phyloP scores from a whole-genome alignment of 2,888 invertebrate genomes.

The Hemicrepidius hirtus region DNA sequence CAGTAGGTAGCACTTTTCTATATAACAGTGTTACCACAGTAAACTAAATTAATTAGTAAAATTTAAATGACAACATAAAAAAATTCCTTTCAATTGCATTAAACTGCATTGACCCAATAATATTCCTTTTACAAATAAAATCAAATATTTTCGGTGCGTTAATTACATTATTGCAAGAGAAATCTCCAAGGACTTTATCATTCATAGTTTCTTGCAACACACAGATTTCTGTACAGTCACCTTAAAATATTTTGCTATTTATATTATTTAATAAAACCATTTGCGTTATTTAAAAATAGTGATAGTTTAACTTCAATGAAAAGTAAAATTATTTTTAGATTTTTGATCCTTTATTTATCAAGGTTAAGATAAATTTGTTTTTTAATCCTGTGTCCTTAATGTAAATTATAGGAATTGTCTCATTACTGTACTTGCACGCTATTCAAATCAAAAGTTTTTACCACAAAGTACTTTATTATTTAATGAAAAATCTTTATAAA shows the following conservation, averaged over 20 bases:
- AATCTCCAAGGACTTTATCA: constrained; percentile 26
- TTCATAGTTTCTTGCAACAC: constrained; percentile 9
- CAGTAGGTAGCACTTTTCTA: too few relatives aligned
- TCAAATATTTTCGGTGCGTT: constrained; percentile 15
- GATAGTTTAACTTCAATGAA: neutral
- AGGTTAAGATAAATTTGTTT: neutral
- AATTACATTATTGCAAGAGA: constrained; percentile 8
- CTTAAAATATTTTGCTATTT: constrained; percentile 1
- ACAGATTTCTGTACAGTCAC: neutral
- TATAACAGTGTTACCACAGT: too few relatives aligned
- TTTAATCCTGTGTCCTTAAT: too few relatives aligned
- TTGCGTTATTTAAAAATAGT: constrained; percentile 1
- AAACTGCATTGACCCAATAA: neutral
- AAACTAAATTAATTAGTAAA: too few relatives aligned
- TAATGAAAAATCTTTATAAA: too few relatives aligned
- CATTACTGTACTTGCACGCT: too few relatives aligned
- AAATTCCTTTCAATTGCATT: too few relatives aligned
- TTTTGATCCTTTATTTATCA: constrained; percentile 2
- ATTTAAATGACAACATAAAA: too few relatives aligned
- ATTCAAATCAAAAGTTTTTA: too few relatives aligned
- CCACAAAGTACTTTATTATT: too few relatives aligned
- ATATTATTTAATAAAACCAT: neutral
- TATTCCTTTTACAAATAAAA: constrained; percentile 2
- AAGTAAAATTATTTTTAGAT: neutral
- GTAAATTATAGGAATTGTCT: too few relatives aligned